Percentiles rank a stretch among this genome's conserved stretches.
These are phyloP conservation scores for Zapus hudsonius DNA, from an alignment of 2,113 vertebrate species.

Conservation along the genomic window DNA sequence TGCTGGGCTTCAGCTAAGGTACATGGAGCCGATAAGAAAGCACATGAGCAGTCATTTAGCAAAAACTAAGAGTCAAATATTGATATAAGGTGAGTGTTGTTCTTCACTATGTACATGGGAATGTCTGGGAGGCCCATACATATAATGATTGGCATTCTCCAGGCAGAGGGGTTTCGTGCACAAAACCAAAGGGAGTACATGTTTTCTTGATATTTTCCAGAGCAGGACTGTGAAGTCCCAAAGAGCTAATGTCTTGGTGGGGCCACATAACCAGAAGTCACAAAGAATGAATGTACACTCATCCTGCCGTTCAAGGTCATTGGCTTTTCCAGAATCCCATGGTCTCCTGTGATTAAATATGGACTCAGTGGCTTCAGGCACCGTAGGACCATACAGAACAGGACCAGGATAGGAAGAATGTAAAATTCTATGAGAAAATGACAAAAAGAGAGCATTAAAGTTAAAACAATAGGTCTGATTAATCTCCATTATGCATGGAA, in stretches of 20 bases:
- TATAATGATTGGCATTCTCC: not conserved
- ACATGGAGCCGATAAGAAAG: not conserved
- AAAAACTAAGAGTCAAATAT: slow-evolving; percentile 10
- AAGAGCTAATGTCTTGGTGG: not conserved
- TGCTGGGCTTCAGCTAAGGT: not conserved
- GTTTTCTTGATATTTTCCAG: not conserved
- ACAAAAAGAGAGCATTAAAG: not conserved
- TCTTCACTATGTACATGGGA: not conserved
- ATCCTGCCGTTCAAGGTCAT: not conserved
- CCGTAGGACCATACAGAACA: not conserved
- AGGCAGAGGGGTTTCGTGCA: not conserved
- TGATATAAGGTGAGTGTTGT: slow-evolving; percentile 22
- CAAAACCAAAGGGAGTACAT: not conserved
- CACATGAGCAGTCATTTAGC: not conserved
- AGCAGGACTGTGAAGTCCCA: not conserved
- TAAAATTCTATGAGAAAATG: slow-evolving; percentile 44
- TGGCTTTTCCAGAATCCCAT: not conserved
- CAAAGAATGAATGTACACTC: not conserved
- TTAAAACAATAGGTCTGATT: not conserved
- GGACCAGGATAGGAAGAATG: not conserved
- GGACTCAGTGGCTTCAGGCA: slow-evolving; percentile 1
- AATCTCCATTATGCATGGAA: not conserved
- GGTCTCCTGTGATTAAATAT: not conserved
- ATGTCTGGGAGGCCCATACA: not conserved
- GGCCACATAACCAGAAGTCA: not conserved